These are phyloP conservation scores for Caenorhabditis remanei DNA, from an alignment of 1,140 invertebrate genomes.

Conservation along the genomic window DNA sequence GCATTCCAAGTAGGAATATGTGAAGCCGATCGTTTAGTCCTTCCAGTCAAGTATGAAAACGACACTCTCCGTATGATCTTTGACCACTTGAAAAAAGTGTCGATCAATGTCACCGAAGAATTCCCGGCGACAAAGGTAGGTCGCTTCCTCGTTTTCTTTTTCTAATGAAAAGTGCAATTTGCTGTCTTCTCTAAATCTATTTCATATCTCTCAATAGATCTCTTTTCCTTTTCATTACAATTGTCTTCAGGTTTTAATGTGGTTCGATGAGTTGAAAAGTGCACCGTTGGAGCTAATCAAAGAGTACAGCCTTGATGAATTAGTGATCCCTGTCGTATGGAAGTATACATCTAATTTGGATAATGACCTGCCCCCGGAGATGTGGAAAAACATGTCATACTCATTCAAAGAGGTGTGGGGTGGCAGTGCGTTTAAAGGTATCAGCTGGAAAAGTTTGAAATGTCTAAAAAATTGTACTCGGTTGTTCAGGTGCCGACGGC, in stretches of 20 bases:
- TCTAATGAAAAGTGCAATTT: constrained; percentile 15
- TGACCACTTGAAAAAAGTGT: constrained; percentile 29
- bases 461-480: background rate
- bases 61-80: constrained; percentile 20
- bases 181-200: background rate
- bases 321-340: constrained; percentile 62
- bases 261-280: constrained; percentile 61
- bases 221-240: too few relatives aligned
- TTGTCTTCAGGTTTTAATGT: constrained; percentile 57
- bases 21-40: constrained; percentile 10
- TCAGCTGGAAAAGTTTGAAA: background rate
- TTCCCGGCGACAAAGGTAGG: constrained; percentile 30
- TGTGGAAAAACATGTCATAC: constrained; percentile 64
- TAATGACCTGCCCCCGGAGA: constrained; percentile 49
- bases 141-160: background rate
- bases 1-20: constrained; percentile 37
- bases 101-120: constrained; percentile 36
- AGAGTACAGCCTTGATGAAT: constrained; percentile 48
- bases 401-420: constrained; percentile 60
- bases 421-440: constrained; percentile 61
- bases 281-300: constrained; percentile 52
- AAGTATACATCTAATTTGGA: constrained; percentile 61
- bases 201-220: background rate
- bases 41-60: constrained; percentile 29
- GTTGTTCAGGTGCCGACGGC: constrained; percentile 54